A percentile compares a stretch with the other conserved stretches of the same genome.
These are phyloP conservation scores for Lasioglossum zephyrum DNA, from an alignment of 2,888 invertebrate genomes.

Conservation along the genomic window DNA sequence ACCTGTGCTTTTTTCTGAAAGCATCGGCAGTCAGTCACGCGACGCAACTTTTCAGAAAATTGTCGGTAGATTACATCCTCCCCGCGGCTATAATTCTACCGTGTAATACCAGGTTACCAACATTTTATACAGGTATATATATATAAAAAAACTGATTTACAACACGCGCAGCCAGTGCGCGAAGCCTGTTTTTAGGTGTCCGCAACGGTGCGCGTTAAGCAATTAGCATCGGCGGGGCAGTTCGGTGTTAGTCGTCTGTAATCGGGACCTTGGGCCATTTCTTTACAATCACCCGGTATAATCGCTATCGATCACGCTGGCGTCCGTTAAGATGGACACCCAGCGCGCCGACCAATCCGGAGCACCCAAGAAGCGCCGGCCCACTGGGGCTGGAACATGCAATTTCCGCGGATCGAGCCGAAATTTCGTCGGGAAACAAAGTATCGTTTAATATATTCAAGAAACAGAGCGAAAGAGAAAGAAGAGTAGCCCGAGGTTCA, in stretches of 20 bases:
- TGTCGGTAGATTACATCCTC: not conserved
- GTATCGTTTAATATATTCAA: constrained; percentile 8
- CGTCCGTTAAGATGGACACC: constrained; percentile 13
- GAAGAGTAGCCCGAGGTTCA: not conserved
- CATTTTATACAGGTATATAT: not conserved
- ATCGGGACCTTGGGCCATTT: not conserved
- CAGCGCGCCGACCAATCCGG: constrained; percentile 13
- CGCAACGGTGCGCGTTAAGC: constrained; percentile 1
- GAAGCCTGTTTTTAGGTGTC: constrained; percentile 10
- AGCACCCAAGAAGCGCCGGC: constrained; percentile 2
- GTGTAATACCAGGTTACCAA: not conserved
- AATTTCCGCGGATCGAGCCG: constrained; percentile 26
- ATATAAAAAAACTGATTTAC: not conserved
- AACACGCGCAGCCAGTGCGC: not conserved
- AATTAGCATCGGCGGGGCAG: not conserved
- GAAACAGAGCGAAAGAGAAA: not conserved
- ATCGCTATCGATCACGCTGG: constrained; percentile 18
- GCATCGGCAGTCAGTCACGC: not conserved
- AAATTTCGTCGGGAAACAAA: constrained; percentile 12
- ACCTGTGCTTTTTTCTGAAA: not conserved
- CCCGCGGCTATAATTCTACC: not conserved
- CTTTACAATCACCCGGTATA: constrained; percentile 1
- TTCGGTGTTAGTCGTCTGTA: not conserved
- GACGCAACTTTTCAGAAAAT: constrained; percentile 6
- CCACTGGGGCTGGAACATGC: constrained; percentile 7